Percentiles rank a stretch among this genome's conserved stretches.
These are phyloP conservation scores for Pelvicachromis taeniatus DNA, from an alignment of 2,113 vertebrate genomes.

Conservation along the genomic window DNA sequence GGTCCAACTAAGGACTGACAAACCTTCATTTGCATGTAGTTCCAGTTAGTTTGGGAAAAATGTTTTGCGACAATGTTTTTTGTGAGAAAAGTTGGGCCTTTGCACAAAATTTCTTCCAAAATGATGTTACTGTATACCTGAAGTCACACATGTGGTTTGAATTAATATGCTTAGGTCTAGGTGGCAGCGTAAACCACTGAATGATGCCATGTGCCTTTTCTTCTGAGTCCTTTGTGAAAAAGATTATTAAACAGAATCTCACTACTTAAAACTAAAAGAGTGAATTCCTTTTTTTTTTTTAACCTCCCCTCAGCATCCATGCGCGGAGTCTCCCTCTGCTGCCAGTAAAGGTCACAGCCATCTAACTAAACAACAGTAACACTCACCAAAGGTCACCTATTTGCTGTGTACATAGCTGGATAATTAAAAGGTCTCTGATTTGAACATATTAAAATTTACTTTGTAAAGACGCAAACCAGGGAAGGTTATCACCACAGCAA, in stretches of 20 bases:
- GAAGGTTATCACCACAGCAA: constrained; percentile 47
- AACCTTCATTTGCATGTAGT: neutral
- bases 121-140: neutral
- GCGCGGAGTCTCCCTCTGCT: neutral
- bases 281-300: neutral
- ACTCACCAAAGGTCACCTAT: constrained; percentile 40
- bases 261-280: neutral
- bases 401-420: constrained; percentile 27
- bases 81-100: neutral
- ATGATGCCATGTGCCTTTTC: neutral
- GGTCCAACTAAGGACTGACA: neutral
- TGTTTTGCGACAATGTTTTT: neutral
- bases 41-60: neutral
- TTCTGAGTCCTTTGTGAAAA: neutral
- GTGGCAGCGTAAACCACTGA: neutral
- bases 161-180: neutral
- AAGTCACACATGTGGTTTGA: neutral
- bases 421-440: constrained; percentile 51
- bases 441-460: constrained; percentile 22
- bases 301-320: neutral
- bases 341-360: constrained; percentile 49
- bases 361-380: constrained; percentile 35
- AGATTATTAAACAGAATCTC: neutral
- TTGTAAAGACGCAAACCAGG: neutral
- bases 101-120: neutral